These are phyloP conservation scores for Melanotaenia duboulayi DNA, from an alignment of 2,113 vertebrate species.

Conservation along the genomic window DNA sequence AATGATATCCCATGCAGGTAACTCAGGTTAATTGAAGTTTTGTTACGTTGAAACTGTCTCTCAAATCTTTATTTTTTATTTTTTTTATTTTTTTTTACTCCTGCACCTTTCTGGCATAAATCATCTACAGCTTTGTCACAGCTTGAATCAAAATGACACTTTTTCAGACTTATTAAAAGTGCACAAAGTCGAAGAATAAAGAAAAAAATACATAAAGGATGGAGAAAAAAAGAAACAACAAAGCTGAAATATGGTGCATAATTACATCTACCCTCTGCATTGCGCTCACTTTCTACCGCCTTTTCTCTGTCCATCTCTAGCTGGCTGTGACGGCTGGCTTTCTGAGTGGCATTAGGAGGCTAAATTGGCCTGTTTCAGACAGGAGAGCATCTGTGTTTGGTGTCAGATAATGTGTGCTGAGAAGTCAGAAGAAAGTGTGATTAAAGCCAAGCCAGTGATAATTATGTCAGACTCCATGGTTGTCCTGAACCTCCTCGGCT, in stretches of 20 bases:
- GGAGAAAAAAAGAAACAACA: constrained; percentile 46
- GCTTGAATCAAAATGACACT: constrained; percentile 70
- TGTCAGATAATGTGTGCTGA: constrained; percentile 82
- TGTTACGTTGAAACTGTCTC: constrained; percentile 65
- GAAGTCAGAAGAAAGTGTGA: constrained; percentile 81
- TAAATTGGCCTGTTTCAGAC: constrained; percentile 83
- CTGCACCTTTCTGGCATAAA: constrained; percentile 70
- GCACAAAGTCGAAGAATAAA: constrained; percentile 51
- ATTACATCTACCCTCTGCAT: constrained; percentile 45
- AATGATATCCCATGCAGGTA: constrained; percentile 65
- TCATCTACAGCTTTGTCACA: constrained; percentile 72
- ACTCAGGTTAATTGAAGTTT: constrained; percentile 72
- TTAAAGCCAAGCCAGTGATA: constrained; percentile 83
- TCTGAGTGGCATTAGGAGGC: constrained; percentile 66
- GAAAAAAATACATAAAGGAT: constrained; percentile 26
- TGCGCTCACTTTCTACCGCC: constrained; percentile 26
- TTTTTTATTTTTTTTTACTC: constrained; percentile 21
- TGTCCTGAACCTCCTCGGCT: constrained; percentile 76
- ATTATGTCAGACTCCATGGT: constrained; percentile 82
- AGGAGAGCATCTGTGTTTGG: constrained; percentile 76
- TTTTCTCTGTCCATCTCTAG: constrained; percentile 55
- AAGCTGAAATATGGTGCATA: constrained; percentile 61
- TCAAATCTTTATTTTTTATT: constrained; percentile 58
- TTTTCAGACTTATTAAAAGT: constrained; percentile 74
- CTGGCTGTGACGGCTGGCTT: constrained; percentile 61